Conservation (phyloP, 2,113 vertebrate genomes). For the Macrotis lagotis region DNA sequence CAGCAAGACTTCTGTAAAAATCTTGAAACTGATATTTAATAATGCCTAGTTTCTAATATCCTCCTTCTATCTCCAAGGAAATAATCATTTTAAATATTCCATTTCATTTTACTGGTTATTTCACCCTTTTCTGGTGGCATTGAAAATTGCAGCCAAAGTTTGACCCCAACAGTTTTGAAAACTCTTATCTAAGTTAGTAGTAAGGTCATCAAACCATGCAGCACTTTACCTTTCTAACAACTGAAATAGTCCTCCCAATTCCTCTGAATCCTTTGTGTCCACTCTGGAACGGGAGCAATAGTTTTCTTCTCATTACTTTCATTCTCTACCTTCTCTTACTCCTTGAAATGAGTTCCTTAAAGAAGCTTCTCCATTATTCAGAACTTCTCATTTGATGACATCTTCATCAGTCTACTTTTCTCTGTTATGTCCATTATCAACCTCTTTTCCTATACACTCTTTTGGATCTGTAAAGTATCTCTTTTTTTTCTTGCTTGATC, state of each 20-base stretch:
- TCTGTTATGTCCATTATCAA: neutral
- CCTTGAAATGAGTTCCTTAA: neutral
- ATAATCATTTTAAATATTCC: neutral
- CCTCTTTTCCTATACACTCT: neutral
- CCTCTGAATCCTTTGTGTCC: neutral
- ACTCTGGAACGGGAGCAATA: neutral
- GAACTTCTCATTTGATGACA: neutral
- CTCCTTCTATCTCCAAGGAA: neutral
- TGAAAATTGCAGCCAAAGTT: neutral
- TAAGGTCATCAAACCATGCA: neutral
- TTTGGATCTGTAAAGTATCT: neutral
- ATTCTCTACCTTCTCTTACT: neutral
- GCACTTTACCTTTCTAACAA: neutral
- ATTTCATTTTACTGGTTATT: neutral
- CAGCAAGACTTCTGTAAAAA: neutral
- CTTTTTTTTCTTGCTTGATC: neutral
- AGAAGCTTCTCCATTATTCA: neutral
- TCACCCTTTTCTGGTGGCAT: neutral
- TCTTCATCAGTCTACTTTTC: neutral
- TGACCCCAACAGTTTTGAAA: neutral
- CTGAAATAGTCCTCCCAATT: neutral
- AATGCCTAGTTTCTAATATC: neutral
- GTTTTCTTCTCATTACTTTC: neutral
- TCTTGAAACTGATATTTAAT: neutral
- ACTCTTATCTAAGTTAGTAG: neutral